Base-by-base conservation (phyloP, 2,113 vertebrate genomes). In the Oreochromis niloticus region DNA sequence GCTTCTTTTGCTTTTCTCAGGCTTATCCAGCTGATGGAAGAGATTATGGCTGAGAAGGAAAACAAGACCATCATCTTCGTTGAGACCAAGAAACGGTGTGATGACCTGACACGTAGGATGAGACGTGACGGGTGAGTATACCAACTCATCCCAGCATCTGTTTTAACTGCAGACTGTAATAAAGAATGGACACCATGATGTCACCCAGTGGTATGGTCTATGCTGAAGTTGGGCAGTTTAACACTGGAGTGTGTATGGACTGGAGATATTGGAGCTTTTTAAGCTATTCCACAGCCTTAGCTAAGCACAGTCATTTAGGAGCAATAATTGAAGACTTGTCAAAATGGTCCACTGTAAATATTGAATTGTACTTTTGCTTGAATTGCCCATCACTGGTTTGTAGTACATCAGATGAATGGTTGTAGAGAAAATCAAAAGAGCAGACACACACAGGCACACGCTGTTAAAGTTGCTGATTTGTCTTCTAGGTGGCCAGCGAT, bases 51-150 rank as follows among this genome's bases (percentile, higher is more conserved):
- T 46, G 99, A 99, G 94, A 99, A 99, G 91, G 99, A 99, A 93
- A 99, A 99, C 93, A 99, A 99, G 93, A 99, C 99, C 66, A 99
- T 99, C 89, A 99, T 99, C 94, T 99, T 99, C 89, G 98, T 99
- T 86, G 99, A 99, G 95, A 99, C 99, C 9, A 99, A 99, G 94
- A 98, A 99, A 90, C 97, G 98, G 24, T 99, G 99, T 94, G 99
- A 99, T 95, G 99, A 99, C 88, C 97, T 99, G 19, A 99, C 99
- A 56, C 97, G 97, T 87, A 97, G 98, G 93, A 99, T 99, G 98
- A 97, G 98, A 93, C 97, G 98, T 95, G 98, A 99, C 84, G 99
- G 99, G 98, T 99, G 89, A 97, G 96, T 84, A 73, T 52, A 32
- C 32, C 6, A 50, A 27, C 22, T 73, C 66, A 43, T 9, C 19